Conservation (phyloP, 2,113 vertebrate genomes). For the Perca schrenkii region DNA sequence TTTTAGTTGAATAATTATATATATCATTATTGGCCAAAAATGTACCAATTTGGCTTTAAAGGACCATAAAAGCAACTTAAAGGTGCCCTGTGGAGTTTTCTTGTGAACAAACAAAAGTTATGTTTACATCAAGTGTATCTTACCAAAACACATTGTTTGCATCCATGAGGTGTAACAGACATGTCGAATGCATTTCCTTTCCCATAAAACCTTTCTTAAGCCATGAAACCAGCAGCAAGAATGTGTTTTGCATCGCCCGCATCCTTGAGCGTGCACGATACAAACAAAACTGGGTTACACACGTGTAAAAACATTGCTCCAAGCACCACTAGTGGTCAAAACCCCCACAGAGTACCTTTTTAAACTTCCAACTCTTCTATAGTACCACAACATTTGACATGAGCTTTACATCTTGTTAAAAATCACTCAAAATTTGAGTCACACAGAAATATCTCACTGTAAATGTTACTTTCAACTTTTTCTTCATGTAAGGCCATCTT, state of each 20-base stretch:
- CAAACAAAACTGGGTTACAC: neutral
- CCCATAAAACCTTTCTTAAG: neutral
- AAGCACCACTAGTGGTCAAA: neutral
- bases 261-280: neutral
- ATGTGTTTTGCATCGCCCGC: neutral
- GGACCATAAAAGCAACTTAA: neutral
- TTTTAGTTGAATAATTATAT: neutral
- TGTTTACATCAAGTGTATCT: neutral
- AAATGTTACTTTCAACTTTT: neutral
- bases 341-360: neutral
- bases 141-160: neutral
- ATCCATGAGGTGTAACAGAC: neutral
- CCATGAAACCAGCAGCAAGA: neutral
- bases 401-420: neutral
- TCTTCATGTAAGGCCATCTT: neutral
- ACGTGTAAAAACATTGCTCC: neutral
- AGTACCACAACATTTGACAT: neutral
- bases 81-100: neutral
- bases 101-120: neutral
- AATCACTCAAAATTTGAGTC: neutral
- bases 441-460: neutral
- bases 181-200: neutral
- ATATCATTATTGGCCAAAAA: neutral
- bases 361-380: neutral
- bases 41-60: slow-evolving; percentile 1